A percentile compares a stretch with the other conserved stretches of the same genome.
Conservation (phyloP, 2,888 invertebrate species). For the Campopleginae sp. region DNA sequence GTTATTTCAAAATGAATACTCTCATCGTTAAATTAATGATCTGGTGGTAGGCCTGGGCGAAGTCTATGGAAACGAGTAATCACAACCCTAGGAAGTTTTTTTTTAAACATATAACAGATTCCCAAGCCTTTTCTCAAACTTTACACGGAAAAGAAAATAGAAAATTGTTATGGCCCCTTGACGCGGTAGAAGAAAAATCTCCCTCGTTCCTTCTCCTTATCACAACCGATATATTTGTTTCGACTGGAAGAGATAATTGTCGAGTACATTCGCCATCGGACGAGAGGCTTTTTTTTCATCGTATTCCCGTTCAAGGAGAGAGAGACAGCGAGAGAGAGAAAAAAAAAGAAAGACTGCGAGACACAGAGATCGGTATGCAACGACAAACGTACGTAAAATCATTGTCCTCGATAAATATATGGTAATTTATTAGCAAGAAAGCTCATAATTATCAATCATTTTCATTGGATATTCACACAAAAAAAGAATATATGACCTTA, state of each 20-base stretch:
- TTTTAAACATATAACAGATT: not conserved
- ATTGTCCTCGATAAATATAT: conserved; percentile 13
- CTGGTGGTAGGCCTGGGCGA: not conserved
- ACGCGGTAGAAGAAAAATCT: conserved; percentile 14
- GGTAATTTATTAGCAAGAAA: conserved; percentile 24
- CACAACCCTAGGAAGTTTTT: not conserved
- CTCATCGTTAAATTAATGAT: not conserved
- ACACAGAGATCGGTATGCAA: not conserved
- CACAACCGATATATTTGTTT: conserved; percentile 74
- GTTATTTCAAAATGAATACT: not conserved
- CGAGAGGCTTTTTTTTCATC: conserved; percentile 19
- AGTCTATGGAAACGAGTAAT: too few species aligned
- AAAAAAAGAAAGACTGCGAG: not conserved
- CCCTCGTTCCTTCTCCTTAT: conserved; percentile 66
- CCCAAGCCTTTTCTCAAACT: conserved; percentile 4
- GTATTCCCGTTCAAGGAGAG: conserved; percentile 21
- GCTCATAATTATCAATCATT: conserved; percentile 29
- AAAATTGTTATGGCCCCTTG: conserved; percentile 27
- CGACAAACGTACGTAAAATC: conserved; percentile 6
- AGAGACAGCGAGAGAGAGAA: not conserved
- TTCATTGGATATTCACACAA: conserved; percentile 8
- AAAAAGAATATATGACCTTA: conserved; percentile 10
- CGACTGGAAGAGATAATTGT: conserved; percentile 69
- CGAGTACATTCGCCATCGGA: conserved; percentile 35
- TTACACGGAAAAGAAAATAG: conserved; percentile 1